Conservation (phyloP, 2,113 vertebrate species). For the Formicarius rufipectus region DNA sequence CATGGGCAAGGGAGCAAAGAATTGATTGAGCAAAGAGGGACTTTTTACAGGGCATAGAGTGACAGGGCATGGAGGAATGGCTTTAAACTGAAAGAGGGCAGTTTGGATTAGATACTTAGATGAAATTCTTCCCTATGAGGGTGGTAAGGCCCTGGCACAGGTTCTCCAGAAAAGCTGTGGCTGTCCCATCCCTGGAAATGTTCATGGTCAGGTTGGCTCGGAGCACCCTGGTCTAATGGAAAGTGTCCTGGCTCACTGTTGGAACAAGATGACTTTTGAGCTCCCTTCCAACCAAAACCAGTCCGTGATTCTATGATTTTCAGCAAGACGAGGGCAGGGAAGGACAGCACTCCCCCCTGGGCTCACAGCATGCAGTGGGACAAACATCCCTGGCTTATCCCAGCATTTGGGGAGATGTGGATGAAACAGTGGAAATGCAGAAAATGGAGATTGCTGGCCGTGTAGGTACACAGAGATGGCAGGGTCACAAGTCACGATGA, state of each 20-base stretch:
- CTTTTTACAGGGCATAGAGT: not conserved
- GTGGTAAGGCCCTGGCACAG: not conserved
- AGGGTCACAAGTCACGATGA: rapidly evolving
- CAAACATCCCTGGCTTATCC: not conserved
- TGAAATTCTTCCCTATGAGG: not conserved
- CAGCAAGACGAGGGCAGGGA: not conserved
- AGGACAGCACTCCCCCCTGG: not conserved
- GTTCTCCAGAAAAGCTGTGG: not conserved
- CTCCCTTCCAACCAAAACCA: not conserved
- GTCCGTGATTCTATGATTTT: not conserved
- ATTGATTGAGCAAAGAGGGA: not conserved
- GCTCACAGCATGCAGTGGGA: not conserved
- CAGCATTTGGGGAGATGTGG: rapidly evolving
- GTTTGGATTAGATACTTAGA: not conserved
- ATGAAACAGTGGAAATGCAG: not conserved
- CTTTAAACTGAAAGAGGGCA: not conserved
- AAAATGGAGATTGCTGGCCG: not conserved
- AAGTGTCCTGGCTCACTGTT: not conserved
- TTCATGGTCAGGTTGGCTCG: not conserved
- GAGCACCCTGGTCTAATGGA: not conserved
- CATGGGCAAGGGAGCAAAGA: conserved; percentile 15
- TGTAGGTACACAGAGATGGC: not conserved
- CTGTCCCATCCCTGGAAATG: not conserved
- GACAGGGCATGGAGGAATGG: not conserved
- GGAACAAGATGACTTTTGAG: not conserved